phyloP scores from a whole-genome alignment of 2,888 invertebrate species.

The Leucoma salicis region DNA sequence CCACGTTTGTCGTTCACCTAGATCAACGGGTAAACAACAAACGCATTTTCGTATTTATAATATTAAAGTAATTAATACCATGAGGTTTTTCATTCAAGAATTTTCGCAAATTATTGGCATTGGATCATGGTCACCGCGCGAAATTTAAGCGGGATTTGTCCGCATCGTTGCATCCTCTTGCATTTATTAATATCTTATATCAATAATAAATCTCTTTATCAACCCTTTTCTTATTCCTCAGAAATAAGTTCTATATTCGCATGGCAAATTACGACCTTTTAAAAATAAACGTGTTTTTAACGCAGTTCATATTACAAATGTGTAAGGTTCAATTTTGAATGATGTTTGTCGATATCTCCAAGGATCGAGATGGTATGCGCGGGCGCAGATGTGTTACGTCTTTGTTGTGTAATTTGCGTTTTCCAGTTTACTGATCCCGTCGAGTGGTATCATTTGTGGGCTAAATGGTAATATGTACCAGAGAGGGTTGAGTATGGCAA shows the following conservation, averaged over 20 bases:
- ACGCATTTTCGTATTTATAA: too few species aligned
- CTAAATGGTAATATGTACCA: constrained; percentile 24
- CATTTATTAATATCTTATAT: constrained; percentile 78
- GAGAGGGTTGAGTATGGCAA: constrained; percentile 46
- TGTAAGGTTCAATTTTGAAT: constrained; percentile 32
- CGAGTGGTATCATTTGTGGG: constrained; percentile 56
- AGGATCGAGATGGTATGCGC: constrained; percentile 42
- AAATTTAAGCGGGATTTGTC: constrained; percentile 59
- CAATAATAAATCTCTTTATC: constrained; percentile 66
- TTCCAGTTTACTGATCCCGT: constrained; percentile 77
- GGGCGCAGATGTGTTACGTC: constrained; percentile 75
- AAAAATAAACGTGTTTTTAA: not conserved
- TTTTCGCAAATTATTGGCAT: too few species aligned
- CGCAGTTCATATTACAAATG: constrained; percentile 1
- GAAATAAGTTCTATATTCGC: constrained; percentile 35
- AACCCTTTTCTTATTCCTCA: constrained; percentile 33
- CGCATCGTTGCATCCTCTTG: constrained; percentile 68
- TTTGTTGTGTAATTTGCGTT: constrained; percentile 80
- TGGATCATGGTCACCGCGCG: constrained; percentile 47
- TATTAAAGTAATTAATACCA: too few species aligned
- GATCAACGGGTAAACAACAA: too few species aligned
- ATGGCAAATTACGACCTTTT: not conserved
- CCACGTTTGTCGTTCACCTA: too few species aligned
- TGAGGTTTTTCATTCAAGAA: too few species aligned
- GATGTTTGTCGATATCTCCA: constrained; percentile 14